Percentiles rank a stretch among this genome's conserved stretches.
These are phyloP conservation scores for Anastrepha obliqua DNA, from an alignment of 1,140 invertebrate species.

Conservation along the genomic window DNA sequence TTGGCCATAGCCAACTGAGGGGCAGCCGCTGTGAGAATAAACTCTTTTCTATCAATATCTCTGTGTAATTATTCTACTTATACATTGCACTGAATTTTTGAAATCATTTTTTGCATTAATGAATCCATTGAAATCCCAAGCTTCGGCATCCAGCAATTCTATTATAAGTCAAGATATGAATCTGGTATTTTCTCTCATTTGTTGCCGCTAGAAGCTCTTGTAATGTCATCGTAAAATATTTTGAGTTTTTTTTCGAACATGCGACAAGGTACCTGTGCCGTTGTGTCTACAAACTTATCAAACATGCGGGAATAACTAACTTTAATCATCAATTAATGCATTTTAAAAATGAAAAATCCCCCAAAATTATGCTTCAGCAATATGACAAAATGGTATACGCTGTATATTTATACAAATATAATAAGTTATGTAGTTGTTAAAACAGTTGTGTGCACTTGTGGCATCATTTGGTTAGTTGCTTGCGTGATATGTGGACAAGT, in stretches of 20 bases:
- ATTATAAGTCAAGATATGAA: no score
- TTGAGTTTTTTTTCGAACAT: neutral
- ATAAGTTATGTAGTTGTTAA: neutral
- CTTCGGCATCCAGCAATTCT: no score
- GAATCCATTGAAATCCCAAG: no score
- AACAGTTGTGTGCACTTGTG: constrained; percentile 11
- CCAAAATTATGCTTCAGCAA: neutral
- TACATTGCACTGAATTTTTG: no score
- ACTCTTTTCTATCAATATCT: no score
- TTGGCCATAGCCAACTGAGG: no score
- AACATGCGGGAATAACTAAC: neutral
- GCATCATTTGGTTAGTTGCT: neutral
- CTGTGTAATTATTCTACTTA: no score
- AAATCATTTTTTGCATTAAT: no score
- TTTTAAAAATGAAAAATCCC: neutral
- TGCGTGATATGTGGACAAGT: constrained; percentile 13
- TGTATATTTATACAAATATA: no score
- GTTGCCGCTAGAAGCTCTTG: no score
- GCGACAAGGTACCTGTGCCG: neutral
- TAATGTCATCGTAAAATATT: neutral
- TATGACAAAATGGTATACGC: neutral
- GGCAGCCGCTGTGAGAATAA: no score
- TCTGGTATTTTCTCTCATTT: no score
- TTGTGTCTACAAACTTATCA: neutral
- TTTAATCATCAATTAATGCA: constrained; percentile 4